A percentile compares a stretch with the other conserved stretches of the same genome.
phyloP scores from a whole-genome alignment of 2,113 vertebrate genomes.

The Oryzias javanicus region DNA sequence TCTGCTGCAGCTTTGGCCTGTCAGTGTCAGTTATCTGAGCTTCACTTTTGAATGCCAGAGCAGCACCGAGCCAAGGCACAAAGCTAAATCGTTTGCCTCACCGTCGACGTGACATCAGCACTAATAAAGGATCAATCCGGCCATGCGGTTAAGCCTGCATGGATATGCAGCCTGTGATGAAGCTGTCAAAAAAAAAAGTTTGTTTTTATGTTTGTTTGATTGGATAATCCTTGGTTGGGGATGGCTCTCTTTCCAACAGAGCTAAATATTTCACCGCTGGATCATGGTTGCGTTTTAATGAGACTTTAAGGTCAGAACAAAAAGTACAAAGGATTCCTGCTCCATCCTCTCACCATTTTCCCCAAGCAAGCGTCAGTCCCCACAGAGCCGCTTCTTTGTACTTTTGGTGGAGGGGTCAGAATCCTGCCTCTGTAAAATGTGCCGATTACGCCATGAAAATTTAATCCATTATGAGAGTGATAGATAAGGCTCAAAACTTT shows the following conservation, averaged over 20 bases:
- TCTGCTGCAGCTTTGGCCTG: slow-evolving; percentile 35
- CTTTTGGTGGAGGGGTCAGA: background rate
- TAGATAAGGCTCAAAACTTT: background rate
- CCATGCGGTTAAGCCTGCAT: background rate
- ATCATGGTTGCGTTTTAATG: slow-evolving; percentile 7
- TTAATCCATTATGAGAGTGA: background rate
- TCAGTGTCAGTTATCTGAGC: slow-evolving; percentile 49
- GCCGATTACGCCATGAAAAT: slow-evolving; percentile 9
- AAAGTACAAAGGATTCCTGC: slow-evolving; percentile 18
- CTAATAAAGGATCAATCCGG: slow-evolving; percentile 27
- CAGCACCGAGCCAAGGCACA: slow-evolving; percentile 13
- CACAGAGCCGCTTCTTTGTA: slow-evolving; percentile 14
- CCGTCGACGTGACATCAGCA: background rate
- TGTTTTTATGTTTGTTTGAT: background rate
- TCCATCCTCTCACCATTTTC: slow-evolving; percentile 11
- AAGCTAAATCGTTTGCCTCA: slow-evolving; percentile 18
- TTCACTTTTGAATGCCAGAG: slow-evolving; percentile 28
- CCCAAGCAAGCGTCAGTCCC: slow-evolving; percentile 5
- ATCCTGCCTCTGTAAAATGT: slow-evolving; percentile 3
- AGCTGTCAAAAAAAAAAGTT: slow-evolving; percentile 20
- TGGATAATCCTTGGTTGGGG: background rate
- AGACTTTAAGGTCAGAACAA: slow-evolving; percentile 31
- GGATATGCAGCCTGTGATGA: slow-evolving; percentile 21
- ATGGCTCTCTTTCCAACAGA: slow-evolving; percentile 2
- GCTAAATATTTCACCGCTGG: slow-evolving; percentile 25